Evolutionary conservation across 2,797 vertebrate genomes (phyloP), one percentile per base, ranked within the genome.

Genomic region (Tachyglossus aculeatus): DNA sequence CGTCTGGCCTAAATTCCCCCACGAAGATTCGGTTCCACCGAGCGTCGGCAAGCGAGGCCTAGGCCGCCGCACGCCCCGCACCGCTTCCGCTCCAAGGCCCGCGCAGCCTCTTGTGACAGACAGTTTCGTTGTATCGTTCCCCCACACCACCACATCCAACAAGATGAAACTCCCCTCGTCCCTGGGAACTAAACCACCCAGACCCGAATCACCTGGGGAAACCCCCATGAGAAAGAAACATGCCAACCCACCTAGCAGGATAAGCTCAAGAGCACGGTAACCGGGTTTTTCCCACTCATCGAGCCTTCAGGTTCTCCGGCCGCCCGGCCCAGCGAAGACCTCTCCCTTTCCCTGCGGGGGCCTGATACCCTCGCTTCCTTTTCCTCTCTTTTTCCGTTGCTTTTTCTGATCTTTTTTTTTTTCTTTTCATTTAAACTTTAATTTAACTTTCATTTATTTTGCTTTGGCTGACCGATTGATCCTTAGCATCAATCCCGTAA

Each of bases 381-480:
- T 36, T 72, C 82, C 83, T 72, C 78, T 69, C 71, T 32, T 21
- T 55, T 24, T 56, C 76, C 85, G 70, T 77, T 82, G 78, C 81
- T 82, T 74, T 74, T 68, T 22, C 37, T 31, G 51, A 57, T 15
- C 0, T 19, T 25, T 62, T 27, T 65, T 63, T 57, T 66, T 48
- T 66, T 57, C 22, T 56, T 58, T 64, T 53, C 29, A 55, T 55
- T 56, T 29, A 31, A 85, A 75, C 72, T 67, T 77, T 79, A 29
- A 68, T 36, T 52, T 48, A 59, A 59, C n/a, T 48, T 48, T 14
- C 13, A 58, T 72, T 73, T 59, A 43, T 39, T 63, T 74, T 41
- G 74, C 84, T 80, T 77, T 82, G 87, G 78, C 75, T 83, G 74
- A 72, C 75, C 38, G 27, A 40, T 62, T 71, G 53, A 39, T 71